Percentiles rank a stretch among this genome's conserved stretches.
Conservation (phyloP, 2,888 invertebrate genomes). For the Nebria brevicollis region DNA sequence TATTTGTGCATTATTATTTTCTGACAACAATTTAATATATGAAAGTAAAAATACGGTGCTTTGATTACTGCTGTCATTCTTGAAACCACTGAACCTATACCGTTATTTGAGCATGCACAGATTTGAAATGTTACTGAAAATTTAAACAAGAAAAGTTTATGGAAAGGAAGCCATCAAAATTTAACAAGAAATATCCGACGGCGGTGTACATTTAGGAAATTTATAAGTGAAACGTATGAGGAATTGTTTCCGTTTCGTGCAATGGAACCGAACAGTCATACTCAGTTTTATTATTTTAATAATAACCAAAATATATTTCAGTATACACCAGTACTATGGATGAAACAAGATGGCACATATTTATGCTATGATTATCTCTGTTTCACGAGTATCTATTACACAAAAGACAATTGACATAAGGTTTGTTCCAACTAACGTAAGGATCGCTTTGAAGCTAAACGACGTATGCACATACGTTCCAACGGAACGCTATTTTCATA, state of each 20-base stretch:
- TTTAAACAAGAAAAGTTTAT: slow-evolving; percentile 23
- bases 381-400: too few relatives aligned
- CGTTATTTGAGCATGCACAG: neutral
- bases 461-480: too few relatives aligned
- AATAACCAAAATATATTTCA: neutral
- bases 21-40: too few relatives aligned
- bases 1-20: too few relatives aligned
- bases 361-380: too few relatives aligned
- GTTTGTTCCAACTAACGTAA: too few relatives aligned
- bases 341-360: too few relatives aligned
- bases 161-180: slow-evolving; percentile 40
- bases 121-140: neutral
- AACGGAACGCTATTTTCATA: too few relatives aligned
- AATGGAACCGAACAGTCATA: neutral
- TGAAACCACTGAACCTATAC: neutral
- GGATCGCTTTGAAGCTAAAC: too few relatives aligned
- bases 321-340: too few relatives aligned
- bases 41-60: neutral
- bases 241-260: slow-evolving; percentile 30
- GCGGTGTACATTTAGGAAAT: slow-evolving; percentile 12
- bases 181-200: slow-evolving; percentile 32
- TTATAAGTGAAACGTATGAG: slow-evolving; percentile 38
- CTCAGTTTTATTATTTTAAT: neutral
- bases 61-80: neutral
- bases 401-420: too few relatives aligned